Evolutionary conservation across 2,113 vertebrate genomes (phyloP), one percentile per base, ranked within the genome.

Genomic region (Pyrgilauda ruficollis): DNA sequence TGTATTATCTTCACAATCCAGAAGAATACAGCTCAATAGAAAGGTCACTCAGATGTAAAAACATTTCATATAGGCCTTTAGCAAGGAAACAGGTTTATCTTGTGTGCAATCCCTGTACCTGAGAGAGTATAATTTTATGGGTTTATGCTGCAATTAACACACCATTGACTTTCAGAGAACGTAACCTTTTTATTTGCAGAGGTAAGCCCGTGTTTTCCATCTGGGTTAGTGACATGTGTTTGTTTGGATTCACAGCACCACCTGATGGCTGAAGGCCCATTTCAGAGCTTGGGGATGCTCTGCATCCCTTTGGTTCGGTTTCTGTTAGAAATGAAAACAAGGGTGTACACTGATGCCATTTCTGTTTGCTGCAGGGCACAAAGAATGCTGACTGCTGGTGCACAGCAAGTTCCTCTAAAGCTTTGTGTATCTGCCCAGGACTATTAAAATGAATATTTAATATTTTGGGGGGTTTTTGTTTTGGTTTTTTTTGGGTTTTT

Each of bases 211-310:
- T 44, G 5, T 50, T 55, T 64, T 26, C 18, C 4, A 1, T 39
- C 11, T 46, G 41, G 5, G 30, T 73, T 63, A 30, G 30, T 83
- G 67, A 22, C 10, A 13, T 28, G 0, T 13, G 20, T 90, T 91
- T 94, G 52, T 77, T 91, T 92, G 72, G 82, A 75, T 87, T 81
- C 80, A 96, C 55, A 96, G 94, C 96, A 87, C 95, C 96, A 92
- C 91, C 94, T 94, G 74, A 94, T 93, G 95, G 90, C 80, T 49
- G 72, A 85, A 90, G 52, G 27, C 52, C 59, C 8, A 5, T 89
- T 63, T 81, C 67, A 84, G 67, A 49, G 30, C 30, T 52, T 55
- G 49, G 43, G 59, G 46, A 33, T 77, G 39, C 10, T 66, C 37
- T 30, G 11, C 44, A 26, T 88, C 30, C 61, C 39, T 78, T 72